Evolutionary conservation across 2,113 vertebrate genomes (phyloP).

Genomic region (Otus sunia): DNA sequence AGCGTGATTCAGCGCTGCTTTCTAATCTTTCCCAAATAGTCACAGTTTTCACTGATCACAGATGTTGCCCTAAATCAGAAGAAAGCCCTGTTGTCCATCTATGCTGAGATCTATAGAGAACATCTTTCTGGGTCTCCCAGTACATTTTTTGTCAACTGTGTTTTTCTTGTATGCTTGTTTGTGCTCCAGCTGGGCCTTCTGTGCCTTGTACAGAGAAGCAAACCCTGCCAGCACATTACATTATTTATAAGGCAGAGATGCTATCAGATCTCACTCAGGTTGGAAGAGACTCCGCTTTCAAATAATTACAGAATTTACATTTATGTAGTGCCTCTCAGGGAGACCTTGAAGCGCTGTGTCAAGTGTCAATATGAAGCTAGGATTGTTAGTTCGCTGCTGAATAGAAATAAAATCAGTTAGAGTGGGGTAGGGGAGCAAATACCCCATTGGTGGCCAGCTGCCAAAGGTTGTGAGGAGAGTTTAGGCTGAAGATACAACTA

Average conservation of each 20-base stretch:
- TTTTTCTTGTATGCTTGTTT: conserved; percentile 23
- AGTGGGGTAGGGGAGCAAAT: background rate
- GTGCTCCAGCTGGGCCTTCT: conserved; percentile 50
- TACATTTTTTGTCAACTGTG: conserved; percentile 23
- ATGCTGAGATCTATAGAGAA: background rate
- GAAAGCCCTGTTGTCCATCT: background rate
- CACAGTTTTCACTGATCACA: background rate
- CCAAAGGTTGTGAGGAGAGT: background rate
- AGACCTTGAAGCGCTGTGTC: background rate
- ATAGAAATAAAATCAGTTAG: background rate
- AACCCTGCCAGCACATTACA: conserved; percentile 43
- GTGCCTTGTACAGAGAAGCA: background rate
- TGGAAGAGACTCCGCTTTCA: conserved; percentile 50
- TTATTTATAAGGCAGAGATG: conserved; percentile 60
- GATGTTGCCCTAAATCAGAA: background rate
- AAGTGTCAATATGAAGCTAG: background rate
- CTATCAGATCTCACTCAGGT: conserved; percentile 52
- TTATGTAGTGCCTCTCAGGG: conserved; percentile 32
- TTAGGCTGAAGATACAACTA: background rate
- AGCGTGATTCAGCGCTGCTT: background rate
- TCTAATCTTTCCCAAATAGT: background rate
- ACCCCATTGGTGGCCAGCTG: rapidly evolving
- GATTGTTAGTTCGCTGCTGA: background rate
- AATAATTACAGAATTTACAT: conserved; percentile 60
- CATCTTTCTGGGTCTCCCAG: background rate